Conservation (phyloP, 2,888 invertebrate species). For the Euproctis similis region DNA sequence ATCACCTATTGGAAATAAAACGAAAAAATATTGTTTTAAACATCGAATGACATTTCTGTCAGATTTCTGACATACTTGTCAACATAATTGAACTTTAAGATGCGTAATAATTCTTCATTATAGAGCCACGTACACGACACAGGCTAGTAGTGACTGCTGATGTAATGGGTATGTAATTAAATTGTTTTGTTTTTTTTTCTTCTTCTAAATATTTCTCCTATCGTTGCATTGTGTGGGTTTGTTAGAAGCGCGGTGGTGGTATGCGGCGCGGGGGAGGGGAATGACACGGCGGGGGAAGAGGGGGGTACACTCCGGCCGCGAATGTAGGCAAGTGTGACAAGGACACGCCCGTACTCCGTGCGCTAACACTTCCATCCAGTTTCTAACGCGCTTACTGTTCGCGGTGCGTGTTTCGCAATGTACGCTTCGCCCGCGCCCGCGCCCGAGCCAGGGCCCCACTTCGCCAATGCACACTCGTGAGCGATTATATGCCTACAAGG, state of each 20-base stretch:
- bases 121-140: no score
- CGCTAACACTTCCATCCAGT: slow-evolving; percentile 74
- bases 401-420: slow-evolving; percentile 68
- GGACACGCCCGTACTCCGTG: slow-evolving; percentile 71
- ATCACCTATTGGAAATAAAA: no score
- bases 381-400: slow-evolving; percentile 71
- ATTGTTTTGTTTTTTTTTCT: no score
- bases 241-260: slow-evolving; percentile 40
- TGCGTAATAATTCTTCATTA: no score
- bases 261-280: slow-evolving; percentile 35
- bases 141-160: no score
- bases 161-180: no score
- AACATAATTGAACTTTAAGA: no score
- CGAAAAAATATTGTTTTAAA: no score
- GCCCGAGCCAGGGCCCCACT: no score
- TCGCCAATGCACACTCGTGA: slow-evolving; percentile 52
- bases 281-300: slow-evolving; percentile 28
- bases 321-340: slow-evolving; percentile 76
- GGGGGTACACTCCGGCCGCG: slow-evolving; percentile 57
- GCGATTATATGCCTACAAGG: slow-evolving; percentile 52
- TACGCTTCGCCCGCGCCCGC: slow-evolving; percentile 44
- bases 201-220: slow-evolving; percentile 53
- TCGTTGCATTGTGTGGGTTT: slow-evolving; percentile 65
- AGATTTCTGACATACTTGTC: no score
- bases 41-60: no score